Percentiles rank a stretch among this genome's conserved stretches.
Conservation (phyloP, 2,113 vertebrate genomes). For the Rhinolophus ferrumequinum region DNA sequence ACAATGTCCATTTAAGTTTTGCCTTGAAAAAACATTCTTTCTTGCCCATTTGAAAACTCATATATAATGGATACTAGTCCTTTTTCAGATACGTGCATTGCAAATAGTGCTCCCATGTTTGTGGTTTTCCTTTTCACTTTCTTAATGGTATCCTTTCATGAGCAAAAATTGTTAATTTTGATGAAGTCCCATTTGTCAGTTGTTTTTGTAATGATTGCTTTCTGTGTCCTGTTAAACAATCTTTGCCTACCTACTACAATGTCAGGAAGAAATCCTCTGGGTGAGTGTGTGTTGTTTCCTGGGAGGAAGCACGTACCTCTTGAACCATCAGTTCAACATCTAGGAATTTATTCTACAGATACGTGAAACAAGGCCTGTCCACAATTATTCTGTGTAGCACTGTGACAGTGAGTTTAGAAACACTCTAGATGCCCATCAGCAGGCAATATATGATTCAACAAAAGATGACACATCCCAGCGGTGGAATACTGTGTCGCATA, state of each 20-base stretch:
- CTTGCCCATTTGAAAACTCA: not conserved
- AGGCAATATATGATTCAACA: not conserved
- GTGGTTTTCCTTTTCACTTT: not conserved
- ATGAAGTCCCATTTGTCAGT: not conserved
- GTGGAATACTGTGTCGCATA: no score
- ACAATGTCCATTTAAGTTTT: not conserved
- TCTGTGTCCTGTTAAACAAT: not conserved
- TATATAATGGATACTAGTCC: not conserved
- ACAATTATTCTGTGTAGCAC: not conserved
- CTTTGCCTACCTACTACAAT: not conserved
- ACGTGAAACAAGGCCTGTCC: not conserved
- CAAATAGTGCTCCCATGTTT: not conserved
- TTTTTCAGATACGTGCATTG: not conserved
- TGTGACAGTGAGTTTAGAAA: not conserved
- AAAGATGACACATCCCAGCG: not conserved
- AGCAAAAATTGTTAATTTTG: not conserved
- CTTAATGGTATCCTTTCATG: not conserved
- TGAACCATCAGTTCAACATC: not conserved
- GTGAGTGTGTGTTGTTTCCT: not conserved
- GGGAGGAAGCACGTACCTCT: not conserved
- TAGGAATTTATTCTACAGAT: not conserved
- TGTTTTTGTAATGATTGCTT: not conserved
- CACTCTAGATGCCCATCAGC: not conserved
- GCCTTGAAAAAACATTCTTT: not conserved
- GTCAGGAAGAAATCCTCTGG: not conserved